phyloP scores from a whole-genome alignment of 2,888 invertebrate genomes.

The Encarsia formosa region DNA sequence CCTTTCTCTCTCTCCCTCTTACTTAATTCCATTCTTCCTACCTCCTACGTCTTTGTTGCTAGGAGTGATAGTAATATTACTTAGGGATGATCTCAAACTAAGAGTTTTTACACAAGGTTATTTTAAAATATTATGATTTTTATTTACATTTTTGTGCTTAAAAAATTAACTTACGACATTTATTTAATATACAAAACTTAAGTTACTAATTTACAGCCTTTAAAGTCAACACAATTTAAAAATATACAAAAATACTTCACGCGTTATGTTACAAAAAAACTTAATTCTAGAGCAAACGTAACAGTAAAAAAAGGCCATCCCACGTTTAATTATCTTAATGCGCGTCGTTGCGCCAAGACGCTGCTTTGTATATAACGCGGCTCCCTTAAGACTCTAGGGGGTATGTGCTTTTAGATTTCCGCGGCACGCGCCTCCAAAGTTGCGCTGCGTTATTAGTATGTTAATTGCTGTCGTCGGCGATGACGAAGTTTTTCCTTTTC shows the following conservation, averaged over 20 bases:
- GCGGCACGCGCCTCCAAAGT: slow-evolving; percentile 21
- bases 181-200: too few relatives aligned
- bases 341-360: neutral
- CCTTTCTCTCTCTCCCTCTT: neutral
- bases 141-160: neutral
- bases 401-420: slow-evolving; percentile 16
- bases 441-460: slow-evolving; percentile 47
- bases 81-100: neutral
- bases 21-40: neutral
- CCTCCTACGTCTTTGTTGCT: neutral
- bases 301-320: neutral
- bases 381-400: slow-evolving; percentile 11
- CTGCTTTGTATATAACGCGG: neutral
- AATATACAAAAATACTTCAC: neutral
- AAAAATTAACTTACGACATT: neutral
- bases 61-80: neutral
- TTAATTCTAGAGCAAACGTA: too few relatives aligned
- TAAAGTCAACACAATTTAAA: too few relatives aligned
- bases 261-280: too few relatives aligned
- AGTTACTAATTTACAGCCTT: too few relatives aligned
- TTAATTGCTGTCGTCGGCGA: slow-evolving; percentile 41
- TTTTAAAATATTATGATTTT: too few relatives aligned
- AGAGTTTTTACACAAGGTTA: too few relatives aligned
- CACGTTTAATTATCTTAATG: slow-evolving; percentile 19
- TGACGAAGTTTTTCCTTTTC: too few relatives aligned